These are phyloP conservation scores for Leptosomus discolor DNA, from an alignment of 2,113 vertebrate species.

Conservation along the genomic window DNA sequence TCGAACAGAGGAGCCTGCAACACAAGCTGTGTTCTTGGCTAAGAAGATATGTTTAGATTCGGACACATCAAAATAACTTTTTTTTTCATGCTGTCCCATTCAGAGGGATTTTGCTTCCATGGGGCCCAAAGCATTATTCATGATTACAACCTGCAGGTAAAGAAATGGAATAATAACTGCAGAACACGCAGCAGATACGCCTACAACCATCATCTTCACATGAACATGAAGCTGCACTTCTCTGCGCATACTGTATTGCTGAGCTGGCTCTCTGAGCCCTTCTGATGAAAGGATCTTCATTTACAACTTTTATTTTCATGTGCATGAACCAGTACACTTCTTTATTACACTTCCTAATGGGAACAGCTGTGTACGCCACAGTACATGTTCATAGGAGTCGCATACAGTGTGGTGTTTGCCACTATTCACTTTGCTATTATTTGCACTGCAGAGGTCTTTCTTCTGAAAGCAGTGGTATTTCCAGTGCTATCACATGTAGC, in stretches of 20 bases:
- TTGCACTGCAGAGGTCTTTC: background rate
- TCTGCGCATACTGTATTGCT: background rate
- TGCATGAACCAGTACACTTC: background rate
- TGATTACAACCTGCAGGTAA: background rate
- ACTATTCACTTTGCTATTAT: background rate
- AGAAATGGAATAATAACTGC: background rate
- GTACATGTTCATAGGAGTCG: background rate
- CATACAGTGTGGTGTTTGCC: background rate
- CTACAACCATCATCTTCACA: background rate
- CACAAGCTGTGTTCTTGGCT: background rate
- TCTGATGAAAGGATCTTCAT: background rate
- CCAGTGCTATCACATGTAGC: background rate
- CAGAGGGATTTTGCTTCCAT: background rate
- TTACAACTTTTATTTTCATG: background rate
- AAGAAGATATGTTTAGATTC: background rate
- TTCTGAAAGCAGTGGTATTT: background rate
- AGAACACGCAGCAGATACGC: background rate
- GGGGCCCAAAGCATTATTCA: background rate
- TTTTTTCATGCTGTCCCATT: background rate
- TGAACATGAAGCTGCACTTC: background rate
- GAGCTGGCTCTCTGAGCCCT: background rate
- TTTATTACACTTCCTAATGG: background rate
- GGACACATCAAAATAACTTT: background rate
- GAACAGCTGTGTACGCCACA: fast-evolving
- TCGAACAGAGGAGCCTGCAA: background rate